phyloP scores from a whole-genome alignment of 2,113 vertebrate genomes.

The Prunella fulvescens region DNA sequence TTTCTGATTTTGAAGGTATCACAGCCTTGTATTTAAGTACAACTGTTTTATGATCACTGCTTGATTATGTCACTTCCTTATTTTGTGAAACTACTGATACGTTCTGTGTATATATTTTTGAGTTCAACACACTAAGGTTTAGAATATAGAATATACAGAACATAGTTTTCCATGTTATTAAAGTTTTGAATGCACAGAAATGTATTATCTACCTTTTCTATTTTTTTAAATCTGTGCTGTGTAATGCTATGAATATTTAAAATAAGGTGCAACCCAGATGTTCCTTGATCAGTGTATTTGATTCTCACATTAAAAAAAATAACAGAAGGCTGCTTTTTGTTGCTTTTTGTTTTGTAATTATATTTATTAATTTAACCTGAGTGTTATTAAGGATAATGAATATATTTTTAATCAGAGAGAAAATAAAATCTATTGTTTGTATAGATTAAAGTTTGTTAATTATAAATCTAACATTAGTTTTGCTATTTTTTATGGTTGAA shows the following conservation, averaged over 20 bases:
- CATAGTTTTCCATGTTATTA: neutral
- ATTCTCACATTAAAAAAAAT: neutral
- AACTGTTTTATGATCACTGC: neutral
- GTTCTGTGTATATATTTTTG: neutral
- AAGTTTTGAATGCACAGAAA: neutral
- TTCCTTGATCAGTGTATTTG: neutral
- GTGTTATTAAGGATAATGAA: neutral
- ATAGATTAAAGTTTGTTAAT: neutral
- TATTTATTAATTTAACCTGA: neutral
- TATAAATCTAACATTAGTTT: neutral
- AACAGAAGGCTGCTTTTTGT: neutral
- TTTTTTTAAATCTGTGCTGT: constrained; percentile 11
- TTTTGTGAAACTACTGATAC: neutral
- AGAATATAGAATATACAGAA: neutral
- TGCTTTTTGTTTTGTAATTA: neutral
- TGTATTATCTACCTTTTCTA: neutral
- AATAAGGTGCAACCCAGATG: neutral
- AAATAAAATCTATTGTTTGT: neutral
- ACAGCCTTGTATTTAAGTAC: neutral
- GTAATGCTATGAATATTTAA: neutral
- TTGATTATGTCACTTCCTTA: neutral
- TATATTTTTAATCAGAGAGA: neutral
- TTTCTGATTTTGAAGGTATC: neutral
- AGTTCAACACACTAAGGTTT: neutral
- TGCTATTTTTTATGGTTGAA: neutral